Base-by-base conservation (phyloP, 2,113 vertebrate genomes). In the Motacilla alba region DNA sequence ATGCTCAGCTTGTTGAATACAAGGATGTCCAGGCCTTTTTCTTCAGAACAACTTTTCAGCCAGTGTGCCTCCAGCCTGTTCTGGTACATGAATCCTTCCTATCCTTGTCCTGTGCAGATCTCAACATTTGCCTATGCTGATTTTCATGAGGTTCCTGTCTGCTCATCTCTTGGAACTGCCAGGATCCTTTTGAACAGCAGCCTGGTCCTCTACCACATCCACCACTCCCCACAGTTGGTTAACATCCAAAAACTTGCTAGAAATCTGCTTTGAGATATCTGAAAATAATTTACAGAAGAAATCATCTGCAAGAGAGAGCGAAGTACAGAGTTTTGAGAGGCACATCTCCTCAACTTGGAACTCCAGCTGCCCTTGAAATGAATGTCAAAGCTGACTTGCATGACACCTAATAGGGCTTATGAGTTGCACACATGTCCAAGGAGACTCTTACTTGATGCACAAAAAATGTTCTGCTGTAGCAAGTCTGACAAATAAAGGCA, bases 391-490 rank as follows among this genome's bases (percentile, higher is more conserved):
- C 26, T 75, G 44, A 58, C 33, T 55, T 7, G 2, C 12, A 79
- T 68, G 49, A 33, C 20, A 41, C 10, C 3, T 52, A 1, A 2
- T 17, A 10, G 26, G 12, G 15, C 13, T 76, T 46, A 28, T 47
- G 30, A 83, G 16, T 5, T 55, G 12, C 10, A 30, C 8, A 33
- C 0, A 0, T 24, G 26, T 30, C 43, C 27, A 64, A 79, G 60
- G 28, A 74, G 11, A 80, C 27, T 5, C 16, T 79, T 17, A 23
- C 22, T 37, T 73, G 46, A 60, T 24, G 27, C 8, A 44, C 22
- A 81, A 74, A 18, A 24, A 53, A 74, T 75, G 70, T 83, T 62
- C 56, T 59, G 4, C n/a, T 89, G 15, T 10, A 74, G 7, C 17
- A 77, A 11, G 10, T 66, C 59, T 35, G 67, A 52, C 41, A 83